Base-by-base conservation (phyloP, 2,113 vertebrate species). In the Turdus rufiventris region DNA sequence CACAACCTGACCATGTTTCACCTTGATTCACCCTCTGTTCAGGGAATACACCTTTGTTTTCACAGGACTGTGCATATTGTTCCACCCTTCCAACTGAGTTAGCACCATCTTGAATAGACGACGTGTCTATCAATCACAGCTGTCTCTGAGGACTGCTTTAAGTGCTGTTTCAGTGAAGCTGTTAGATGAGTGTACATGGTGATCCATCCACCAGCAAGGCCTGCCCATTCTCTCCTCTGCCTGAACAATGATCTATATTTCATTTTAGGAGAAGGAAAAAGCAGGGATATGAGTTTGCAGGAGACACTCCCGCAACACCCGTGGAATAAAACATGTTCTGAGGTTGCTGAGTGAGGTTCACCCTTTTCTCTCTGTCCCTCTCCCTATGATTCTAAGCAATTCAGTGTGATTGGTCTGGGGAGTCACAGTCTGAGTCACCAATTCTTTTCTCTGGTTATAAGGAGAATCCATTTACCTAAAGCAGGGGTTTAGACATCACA, bases 81-180 rank as follows among this genome's bases (percentile, higher is more conserved):
- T 94, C 71, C 71, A 54, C 67, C 58, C 82, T 95, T 95, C 82
- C 82, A 91, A 85, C 54, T 70, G 84, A 84, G 68, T 94, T 93
- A 93, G 43, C 88, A 83, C 78, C 79, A 68, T 91, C 85, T 82
- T 72, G 71, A 82, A 85, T 34, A 90, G 90, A 66, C n/a, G 82
- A 42, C 7, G 6, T 61, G 50, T 85, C 92, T 66, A 83, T 96
- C 95, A 96, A 79, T 93, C 93, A 94, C 58, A 85, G 36, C 45
- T 85, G 85, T 88, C 95, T 91, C 93, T 38, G 45, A 90, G 62
- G 78, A 53, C 45, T 72, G 66, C 70, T 94, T 66, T 79, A 73
- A 93, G 62, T 76, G 50, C 36, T 94, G 20, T 88, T 88, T 85
- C 71, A 85, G 74, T 26, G 42, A 75, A 89, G 42, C 7, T 42